These are phyloP conservation scores for Anas platyrhynchos DNA, from an alignment of 2,113 vertebrate species.

Conservation along the genomic window DNA sequence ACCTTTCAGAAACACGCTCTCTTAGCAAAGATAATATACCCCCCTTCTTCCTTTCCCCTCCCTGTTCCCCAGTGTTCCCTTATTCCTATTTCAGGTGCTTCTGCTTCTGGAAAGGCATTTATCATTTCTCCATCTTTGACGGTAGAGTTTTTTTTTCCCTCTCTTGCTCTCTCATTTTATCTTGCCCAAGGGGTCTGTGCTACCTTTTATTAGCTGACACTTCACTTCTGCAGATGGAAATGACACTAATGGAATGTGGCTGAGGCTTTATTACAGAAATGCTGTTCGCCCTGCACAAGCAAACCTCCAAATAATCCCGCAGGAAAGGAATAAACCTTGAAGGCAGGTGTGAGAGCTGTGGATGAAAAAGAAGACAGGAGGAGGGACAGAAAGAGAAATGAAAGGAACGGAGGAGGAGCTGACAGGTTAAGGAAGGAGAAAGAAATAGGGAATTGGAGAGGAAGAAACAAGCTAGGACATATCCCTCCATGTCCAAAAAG, in stretches of 20 bases:
- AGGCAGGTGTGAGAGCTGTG: neutral
- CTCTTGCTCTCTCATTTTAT: slow-evolving; percentile 51
- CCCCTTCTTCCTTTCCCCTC: neutral
- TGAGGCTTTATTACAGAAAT: slow-evolving; percentile 66
- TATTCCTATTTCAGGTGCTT: slow-evolving; percentile 44
- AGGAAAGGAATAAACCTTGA: slow-evolving; percentile 29
- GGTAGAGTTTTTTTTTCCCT: neutral
- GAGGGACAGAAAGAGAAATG: neutral
- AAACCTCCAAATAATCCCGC: slow-evolving; percentile 25
- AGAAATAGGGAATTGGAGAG: neutral
- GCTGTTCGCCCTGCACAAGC: neutral
- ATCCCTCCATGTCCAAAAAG: neutral
- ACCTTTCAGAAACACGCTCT: neutral
- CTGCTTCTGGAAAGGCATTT: slow-evolving; percentile 55
- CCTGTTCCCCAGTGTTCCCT: neutral
- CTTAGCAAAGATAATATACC: neutral
- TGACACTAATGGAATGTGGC: slow-evolving; percentile 67
- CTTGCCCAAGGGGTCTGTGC: slow-evolving; percentile 66
- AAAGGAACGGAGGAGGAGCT: neutral
- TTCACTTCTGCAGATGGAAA: slow-evolving; percentile 68
- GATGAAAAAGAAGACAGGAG: neutral
- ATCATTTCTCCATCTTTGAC: slow-evolving; percentile 56
- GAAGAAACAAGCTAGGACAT: neutral
- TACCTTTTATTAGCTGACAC: slow-evolving; percentile 75
- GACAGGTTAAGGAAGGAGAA: neutral